These are phyloP conservation scores for Corythoichthys intestinalis DNA, from an alignment of 2,113 vertebrate genomes.

Conservation along the genomic window DNA sequence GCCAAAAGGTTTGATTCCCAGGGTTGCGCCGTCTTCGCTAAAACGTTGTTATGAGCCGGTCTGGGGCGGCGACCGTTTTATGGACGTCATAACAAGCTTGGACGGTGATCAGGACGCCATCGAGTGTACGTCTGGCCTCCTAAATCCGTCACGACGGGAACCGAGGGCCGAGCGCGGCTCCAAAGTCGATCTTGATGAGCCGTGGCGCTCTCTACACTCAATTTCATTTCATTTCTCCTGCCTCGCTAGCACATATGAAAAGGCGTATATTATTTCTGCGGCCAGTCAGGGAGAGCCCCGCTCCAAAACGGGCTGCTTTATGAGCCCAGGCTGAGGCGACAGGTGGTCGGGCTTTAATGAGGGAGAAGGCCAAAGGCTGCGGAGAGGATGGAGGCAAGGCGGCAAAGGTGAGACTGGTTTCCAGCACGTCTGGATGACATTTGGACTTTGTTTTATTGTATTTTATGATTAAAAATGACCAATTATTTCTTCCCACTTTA, in stretches of 20 bases:
- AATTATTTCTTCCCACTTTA: too few species aligned
- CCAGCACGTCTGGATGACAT: background rate
- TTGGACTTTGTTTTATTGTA: background rate
- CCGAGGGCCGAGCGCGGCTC: constrained; percentile 34
- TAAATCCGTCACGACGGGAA: constrained; percentile 37
- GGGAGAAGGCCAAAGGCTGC: constrained; percentile 11
- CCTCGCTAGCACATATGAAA: constrained; percentile 43
- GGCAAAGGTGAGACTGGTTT: background rate
- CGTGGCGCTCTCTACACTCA: constrained; percentile 34
- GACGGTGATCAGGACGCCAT: constrained; percentile 52
- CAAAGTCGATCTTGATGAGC: constrained; percentile 46
- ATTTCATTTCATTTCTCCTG: constrained; percentile 42
- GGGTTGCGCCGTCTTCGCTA: constrained; percentile 19
- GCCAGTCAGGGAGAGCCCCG: constrained; percentile 18
- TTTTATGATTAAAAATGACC: too few species aligned
- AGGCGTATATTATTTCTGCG: constrained; percentile 30
- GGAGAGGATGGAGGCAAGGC: background rate
- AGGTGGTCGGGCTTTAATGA: constrained; percentile 30
- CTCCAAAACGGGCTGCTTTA: constrained; percentile 31
- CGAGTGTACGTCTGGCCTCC: constrained; percentile 52
- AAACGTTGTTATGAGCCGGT: constrained; percentile 41
- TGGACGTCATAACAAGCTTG: constrained; percentile 54
- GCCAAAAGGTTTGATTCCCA: constrained; percentile 54
- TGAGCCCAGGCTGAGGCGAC: constrained; percentile 24
- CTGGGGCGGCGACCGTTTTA: constrained; percentile 44